Conservation (phyloP, 2,888 invertebrate species). For the Machimus rusticus region DNA sequence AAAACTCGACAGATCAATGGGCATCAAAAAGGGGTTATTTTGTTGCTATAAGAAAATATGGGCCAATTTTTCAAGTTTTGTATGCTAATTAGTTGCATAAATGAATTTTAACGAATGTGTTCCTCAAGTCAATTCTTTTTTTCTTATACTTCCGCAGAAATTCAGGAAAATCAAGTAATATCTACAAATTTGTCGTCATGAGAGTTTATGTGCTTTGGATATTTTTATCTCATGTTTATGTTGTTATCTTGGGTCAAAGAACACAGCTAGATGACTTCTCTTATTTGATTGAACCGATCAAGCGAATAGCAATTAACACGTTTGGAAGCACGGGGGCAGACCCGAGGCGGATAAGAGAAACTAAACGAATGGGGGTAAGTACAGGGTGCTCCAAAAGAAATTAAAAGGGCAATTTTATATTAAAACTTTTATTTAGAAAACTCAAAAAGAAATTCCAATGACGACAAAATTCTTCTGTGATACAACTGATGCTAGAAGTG, state of each 20-base stretch:
- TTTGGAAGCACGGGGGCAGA: background rate
- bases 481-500: slow-evolving; percentile 58
- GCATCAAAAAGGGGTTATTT: background rate
- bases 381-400: background rate
- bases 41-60: background rate
- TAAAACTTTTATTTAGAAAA: slow-evolving; percentile 54
- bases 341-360: background rate
- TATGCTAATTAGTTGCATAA: background rate
- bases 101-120: background rate
- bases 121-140: background rate
- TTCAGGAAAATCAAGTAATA: background rate
- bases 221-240: background rate
- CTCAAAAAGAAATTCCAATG: slow-evolving; percentile 55
- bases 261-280: slow-evolving; percentile 1
- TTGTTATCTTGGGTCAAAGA: background rate
- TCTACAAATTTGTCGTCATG: background rate
- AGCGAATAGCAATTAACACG: background rate
- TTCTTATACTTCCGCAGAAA: background rate
- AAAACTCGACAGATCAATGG: background rate
- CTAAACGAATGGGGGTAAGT: background rate
- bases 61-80: background rate
- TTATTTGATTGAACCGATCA: background rate
- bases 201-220: background rate
- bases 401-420: background rate
- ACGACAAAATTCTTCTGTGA: slow-evolving; percentile 58